A percentile compares a stretch with the other conserved stretches of the same genome.
Evolutionary conservation across 2,797 vertebrate species (phyloP).

Genomic region (Crypturellus tataupa): DNA sequence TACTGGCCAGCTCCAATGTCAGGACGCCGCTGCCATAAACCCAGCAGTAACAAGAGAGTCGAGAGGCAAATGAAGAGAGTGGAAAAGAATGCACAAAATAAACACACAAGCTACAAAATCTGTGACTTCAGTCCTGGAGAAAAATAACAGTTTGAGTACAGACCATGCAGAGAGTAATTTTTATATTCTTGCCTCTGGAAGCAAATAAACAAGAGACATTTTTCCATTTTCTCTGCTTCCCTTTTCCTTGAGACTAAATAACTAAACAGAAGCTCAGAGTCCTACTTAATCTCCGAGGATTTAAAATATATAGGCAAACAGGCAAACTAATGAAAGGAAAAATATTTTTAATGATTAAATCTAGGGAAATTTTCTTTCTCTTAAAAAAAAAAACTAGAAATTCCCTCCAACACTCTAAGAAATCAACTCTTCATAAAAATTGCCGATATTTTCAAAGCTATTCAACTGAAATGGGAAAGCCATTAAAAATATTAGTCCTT

Average conservation of each 20-base stretch:
- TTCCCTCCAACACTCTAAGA: constrained; percentile 10
- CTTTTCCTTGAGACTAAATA: neutral
- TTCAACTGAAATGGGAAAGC: neutral
- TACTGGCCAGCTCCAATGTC: neutral
- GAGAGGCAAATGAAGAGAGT: neutral
- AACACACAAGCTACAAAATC: neutral
- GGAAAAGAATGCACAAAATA: neutral
- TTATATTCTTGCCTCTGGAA: neutral
- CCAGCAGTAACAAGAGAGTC: neutral
- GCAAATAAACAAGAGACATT: neutral
- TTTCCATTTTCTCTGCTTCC: neutral
- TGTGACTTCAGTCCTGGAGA: neutral
- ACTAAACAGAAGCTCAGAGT: neutral
- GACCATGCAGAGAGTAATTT: neutral
- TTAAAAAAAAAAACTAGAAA: neutral
- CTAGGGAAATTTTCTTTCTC: neutral
- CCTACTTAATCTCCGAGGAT: neutral
- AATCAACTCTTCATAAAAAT: neutral
- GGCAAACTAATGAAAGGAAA: neutral
- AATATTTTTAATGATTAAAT: neutral
- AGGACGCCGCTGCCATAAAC: neutral
- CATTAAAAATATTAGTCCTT: neutral
- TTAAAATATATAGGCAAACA: neutral
- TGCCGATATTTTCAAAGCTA: neutral
- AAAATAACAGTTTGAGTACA: neutral